phyloP scores from a whole-genome alignment of 1,140 invertebrate genomes.

The Drusus annulatus region DNA sequence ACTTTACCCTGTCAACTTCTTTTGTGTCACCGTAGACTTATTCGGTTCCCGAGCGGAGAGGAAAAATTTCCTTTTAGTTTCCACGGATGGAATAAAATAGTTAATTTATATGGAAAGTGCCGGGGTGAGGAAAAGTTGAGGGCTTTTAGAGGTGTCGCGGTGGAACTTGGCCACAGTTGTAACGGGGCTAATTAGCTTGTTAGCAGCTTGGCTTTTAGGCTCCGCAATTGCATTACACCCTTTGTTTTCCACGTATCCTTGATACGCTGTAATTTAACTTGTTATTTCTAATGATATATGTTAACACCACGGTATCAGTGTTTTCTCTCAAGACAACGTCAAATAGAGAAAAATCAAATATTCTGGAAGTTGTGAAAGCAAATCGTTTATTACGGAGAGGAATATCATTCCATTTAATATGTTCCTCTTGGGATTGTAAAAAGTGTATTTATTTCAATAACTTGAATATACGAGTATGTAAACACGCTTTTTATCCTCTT shows the following conservation, averaged over 20 bases:
- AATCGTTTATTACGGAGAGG: background rate
- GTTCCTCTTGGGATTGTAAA: no score
- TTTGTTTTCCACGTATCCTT: background rate
- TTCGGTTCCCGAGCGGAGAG: background rate
- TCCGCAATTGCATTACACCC: background rate
- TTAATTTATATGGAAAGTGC: constrained; percentile 52
- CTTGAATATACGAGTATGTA: no score
- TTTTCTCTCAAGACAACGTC: background rate
- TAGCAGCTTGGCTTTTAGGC: constrained; percentile 23
- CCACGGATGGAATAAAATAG: constrained; percentile 44
- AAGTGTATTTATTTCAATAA: no score
- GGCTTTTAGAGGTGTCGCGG: constrained; percentile 42
- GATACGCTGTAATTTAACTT: background rate
- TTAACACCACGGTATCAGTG: background rate
- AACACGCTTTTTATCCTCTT: no score
- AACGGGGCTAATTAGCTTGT: constrained; percentile 42
- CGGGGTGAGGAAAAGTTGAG: constrained; percentile 27
- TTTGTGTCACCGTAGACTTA: background rate
- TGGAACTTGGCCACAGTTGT: constrained; percentile 45
- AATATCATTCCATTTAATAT: no score
- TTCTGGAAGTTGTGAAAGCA: background rate
- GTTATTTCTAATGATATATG: background rate
- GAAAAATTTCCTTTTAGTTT: constrained; percentile 41
- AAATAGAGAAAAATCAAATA: background rate
- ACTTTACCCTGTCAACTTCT: background rate